These are phyloP conservation scores for Pseudachorutes palmiensis DNA, from an alignment of 1,140 invertebrate species.

Conservation along the genomic window DNA sequence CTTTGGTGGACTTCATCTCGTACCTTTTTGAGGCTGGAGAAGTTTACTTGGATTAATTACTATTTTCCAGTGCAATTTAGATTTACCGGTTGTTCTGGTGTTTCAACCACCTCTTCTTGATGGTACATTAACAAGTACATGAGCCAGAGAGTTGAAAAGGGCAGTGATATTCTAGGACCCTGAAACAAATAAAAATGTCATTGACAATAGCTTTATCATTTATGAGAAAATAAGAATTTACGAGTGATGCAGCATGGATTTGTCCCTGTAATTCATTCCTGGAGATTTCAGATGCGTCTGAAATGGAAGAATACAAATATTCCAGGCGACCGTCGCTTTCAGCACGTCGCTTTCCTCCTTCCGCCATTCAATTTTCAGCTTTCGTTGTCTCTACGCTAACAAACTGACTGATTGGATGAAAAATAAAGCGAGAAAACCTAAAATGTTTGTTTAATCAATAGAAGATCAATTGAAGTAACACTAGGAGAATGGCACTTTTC, in stretches of 20 bases:
- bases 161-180: not conserved
- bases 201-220: not conserved
- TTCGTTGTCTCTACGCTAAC: too few relatives aligned
- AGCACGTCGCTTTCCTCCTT: not conserved
- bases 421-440: too few relatives aligned
- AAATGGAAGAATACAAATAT: conserved; percentile 75
- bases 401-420: too few relatives aligned
- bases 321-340: conserved; percentile 42
- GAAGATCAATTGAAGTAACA: too few relatives aligned
- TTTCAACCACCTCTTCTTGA: not conserved
- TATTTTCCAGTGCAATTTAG: conserved; percentile 54
- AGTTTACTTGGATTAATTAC: conserved; percentile 77
- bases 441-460: too few relatives aligned
- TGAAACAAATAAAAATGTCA: not conserved
- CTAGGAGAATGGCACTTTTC: too few relatives aligned
- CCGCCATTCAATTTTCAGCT: not conserved
- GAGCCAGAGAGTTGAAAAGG: not conserved
- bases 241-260: not conserved
- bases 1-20: conserved; percentile 39
- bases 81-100: not conserved
- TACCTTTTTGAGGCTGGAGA: conserved; percentile 72
- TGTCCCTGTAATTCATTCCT: not conserved
- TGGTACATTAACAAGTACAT: not conserved
- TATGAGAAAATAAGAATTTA: not conserved
- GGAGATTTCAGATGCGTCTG: conserved; percentile 47